Evolutionary conservation across 2,888 invertebrate species (phyloP).

Genomic region (Antitype chi): DNA sequence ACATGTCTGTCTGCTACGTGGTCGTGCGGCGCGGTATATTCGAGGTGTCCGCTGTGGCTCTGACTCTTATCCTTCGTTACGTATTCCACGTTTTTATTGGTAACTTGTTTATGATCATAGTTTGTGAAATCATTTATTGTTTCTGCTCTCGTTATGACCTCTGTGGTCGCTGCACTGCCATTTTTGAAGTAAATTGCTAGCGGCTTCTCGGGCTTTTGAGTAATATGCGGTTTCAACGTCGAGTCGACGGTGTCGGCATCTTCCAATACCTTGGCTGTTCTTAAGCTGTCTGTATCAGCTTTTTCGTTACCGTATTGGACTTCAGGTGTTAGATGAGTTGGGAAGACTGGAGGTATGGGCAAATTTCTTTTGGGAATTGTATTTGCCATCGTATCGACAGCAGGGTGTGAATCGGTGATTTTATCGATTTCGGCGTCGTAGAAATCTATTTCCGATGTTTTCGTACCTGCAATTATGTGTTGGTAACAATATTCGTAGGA

Average conservation of each 20-base stretch:
- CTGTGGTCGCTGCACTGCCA: slow-evolving; percentile 74
- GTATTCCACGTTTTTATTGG: slow-evolving; percentile 70
- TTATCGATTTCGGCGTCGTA: slow-evolving; percentile 81
- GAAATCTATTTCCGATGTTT: slow-evolving; percentile 88
- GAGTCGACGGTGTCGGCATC: slow-evolving; percentile 76
- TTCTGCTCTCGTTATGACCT: slow-evolving; percentile 79
- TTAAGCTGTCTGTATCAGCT: slow-evolving; percentile 81
- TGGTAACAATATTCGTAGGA: slow-evolving; percentile 61
- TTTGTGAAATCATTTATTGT: slow-evolving; percentile 78
- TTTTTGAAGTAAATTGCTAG: slow-evolving; percentile 80
- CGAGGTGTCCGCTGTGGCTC: slow-evolving; percentile 28
- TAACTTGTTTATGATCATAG: slow-evolving; percentile 75
- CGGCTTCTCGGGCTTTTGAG: slow-evolving; percentile 87
- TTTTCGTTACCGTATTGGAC: slow-evolving; percentile 89
- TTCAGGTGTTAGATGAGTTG: slow-evolving; percentile 86
- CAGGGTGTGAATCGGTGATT: slow-evolving; percentile 72
- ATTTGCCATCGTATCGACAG: slow-evolving; percentile 73
- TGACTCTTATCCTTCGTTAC: slow-evolving; percentile 24
- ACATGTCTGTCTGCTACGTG: slow-evolving; percentile 65
- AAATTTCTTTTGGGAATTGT: slow-evolving; percentile 73
- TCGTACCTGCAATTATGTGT: slow-evolving; percentile 82
- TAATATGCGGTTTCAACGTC: slow-evolving; percentile 86
- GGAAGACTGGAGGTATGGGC: slow-evolving; percentile 84
- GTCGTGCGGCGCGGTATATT: neutral
- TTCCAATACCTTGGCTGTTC: slow-evolving; percentile 79